Evolutionary conservation across 2,888 invertebrate species (phyloP), one percentile per base, ranked within the genome.

Genomic region (Hydraecia micacea): DNA sequence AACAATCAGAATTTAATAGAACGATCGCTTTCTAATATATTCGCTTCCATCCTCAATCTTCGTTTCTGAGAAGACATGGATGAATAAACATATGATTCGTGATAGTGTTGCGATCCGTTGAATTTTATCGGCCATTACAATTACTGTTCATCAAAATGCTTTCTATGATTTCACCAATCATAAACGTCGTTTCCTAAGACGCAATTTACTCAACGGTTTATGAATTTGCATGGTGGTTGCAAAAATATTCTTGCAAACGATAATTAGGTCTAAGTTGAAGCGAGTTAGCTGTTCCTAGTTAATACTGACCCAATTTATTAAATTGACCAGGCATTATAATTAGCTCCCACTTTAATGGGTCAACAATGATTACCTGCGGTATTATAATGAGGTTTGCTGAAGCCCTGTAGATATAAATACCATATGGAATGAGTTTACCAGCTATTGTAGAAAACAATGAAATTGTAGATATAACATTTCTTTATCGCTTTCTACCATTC

Each of bases 191-290:
- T 90, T 87, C 87, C 77, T 73, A 89, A 90, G 83, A 83, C 68
- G 73, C 77, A 82, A 89, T 91, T 91, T 83, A 81, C 73, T 73
- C 71, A 78, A 82, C 72, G 82, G 84, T 88, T 86, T 86, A 85
- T 84, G 65, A 91, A 91, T 90, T 91, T 90, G 87, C 88, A 90
- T 89, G 88, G 89, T 86, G 81, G 83, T 88, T 86, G 83, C 88
- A 86, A 84, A 87, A 86, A 85, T 81, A 69, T 89, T 89, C 85
- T 87, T 86, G 88, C 87, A 79, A 87, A 88, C 75, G 67, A 76
- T 87, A 86, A 89, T 88, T 86, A 85, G 73, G 69, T 70, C 73
- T 74, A 72, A 71, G 62, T 63, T 79, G 65, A 65, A 68, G 21
- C 7, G 36, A 85, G 74, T 73, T 79, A 69, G 42, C 28, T 68